Conservation (phyloP, 2,888 invertebrate species). For the Drosophila limbata region DNA sequence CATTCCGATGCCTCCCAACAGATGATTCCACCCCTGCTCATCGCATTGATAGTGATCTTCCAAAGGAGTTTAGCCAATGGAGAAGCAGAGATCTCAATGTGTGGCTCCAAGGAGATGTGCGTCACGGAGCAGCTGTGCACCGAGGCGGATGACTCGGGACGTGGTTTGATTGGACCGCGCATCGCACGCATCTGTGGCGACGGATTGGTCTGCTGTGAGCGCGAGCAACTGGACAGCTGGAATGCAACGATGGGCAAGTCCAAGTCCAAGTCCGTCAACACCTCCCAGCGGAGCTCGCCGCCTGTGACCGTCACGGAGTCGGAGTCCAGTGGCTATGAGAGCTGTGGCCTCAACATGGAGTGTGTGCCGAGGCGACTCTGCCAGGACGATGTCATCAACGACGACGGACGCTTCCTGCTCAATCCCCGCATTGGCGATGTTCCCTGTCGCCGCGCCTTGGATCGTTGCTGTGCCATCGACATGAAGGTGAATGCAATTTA, state of each 20-base stretch:
- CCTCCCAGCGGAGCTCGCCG: neutral
- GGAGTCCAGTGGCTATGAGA: constrained; percentile 52
- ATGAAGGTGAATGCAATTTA: constrained; percentile 26
- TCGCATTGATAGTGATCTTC: constrained; percentile 12
- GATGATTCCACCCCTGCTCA: constrained; percentile 21
- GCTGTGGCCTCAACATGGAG: constrained; percentile 62
- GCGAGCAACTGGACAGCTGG: constrained; percentile 57
- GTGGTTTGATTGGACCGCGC: constrained; percentile 46
- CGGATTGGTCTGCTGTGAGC: constrained; percentile 52
- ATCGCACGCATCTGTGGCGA: constrained; percentile 45
- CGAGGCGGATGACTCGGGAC: constrained; percentile 60
- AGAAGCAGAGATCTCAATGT: constrained; percentile 1
- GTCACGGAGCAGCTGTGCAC: constrained; percentile 53
- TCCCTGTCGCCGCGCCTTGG: constrained; percentile 36
- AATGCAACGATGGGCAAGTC: constrained; percentile 21
- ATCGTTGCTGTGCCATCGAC: constrained; percentile 58
- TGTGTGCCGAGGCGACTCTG: constrained; percentile 65
- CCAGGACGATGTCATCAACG: constrained; percentile 54
- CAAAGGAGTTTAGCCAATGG: constrained; percentile 12
- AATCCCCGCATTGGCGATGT: constrained; percentile 49
- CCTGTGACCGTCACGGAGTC: neutral
- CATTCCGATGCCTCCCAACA: neutral
- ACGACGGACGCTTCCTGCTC: constrained; percentile 54
- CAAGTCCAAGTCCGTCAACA: neutral
- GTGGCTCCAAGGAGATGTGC: constrained; percentile 44